Percentiles rank a stretch among this genome's conserved stretches.
Conservation (phyloP, 2,888 invertebrate species). For the Standfussiana lucernea region DNA sequence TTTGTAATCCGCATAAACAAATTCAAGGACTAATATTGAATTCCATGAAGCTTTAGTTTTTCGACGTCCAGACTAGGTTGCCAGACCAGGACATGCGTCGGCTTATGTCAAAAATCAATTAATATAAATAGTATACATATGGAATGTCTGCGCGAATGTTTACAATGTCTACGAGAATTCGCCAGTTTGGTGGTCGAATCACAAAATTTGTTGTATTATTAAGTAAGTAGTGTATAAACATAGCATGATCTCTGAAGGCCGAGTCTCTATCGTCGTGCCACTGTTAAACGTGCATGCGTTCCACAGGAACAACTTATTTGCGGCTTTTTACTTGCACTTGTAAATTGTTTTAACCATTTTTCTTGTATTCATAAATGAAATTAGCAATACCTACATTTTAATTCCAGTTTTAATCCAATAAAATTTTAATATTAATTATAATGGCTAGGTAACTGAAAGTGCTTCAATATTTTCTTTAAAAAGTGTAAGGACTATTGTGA, state of each 20-base stretch:
- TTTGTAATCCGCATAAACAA: background rate
- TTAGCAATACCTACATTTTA: too few species aligned
- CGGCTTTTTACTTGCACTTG: background rate
- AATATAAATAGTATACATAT: slow-evolving; percentile 15
- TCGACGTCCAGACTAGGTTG: slow-evolving; percentile 22
- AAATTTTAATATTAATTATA: background rate
- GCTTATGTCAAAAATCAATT: slow-evolving; percentile 53
- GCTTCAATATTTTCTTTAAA: background rate
- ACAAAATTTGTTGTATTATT: slow-evolving; percentile 58
- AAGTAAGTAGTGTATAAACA: slow-evolving; percentile 50
- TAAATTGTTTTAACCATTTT: background rate
- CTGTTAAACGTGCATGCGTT: slow-evolving; percentile 31
- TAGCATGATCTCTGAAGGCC: slow-evolving; percentile 42
- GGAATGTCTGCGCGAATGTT: slow-evolving; percentile 48
- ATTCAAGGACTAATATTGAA: slow-evolving; percentile 13
- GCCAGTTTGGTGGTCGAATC: slow-evolving; percentile 45
- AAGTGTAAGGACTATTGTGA: background rate
- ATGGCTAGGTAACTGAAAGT: background rate
- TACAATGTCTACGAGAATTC: slow-evolving; percentile 20
- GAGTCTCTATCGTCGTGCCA: slow-evolving; percentile 42
- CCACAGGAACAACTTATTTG: slow-evolving; percentile 31
- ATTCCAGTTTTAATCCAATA: background rate
- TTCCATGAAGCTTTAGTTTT: slow-evolving; percentile 22
- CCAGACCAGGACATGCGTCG: background rate
- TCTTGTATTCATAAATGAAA: background rate